A percentile compares a stretch with the other conserved stretches of the same genome.
These are phyloP conservation scores for Criorhina ranunculi DNA, from an alignment of 2,888 invertebrate genomes.

Conservation along the genomic window DNA sequence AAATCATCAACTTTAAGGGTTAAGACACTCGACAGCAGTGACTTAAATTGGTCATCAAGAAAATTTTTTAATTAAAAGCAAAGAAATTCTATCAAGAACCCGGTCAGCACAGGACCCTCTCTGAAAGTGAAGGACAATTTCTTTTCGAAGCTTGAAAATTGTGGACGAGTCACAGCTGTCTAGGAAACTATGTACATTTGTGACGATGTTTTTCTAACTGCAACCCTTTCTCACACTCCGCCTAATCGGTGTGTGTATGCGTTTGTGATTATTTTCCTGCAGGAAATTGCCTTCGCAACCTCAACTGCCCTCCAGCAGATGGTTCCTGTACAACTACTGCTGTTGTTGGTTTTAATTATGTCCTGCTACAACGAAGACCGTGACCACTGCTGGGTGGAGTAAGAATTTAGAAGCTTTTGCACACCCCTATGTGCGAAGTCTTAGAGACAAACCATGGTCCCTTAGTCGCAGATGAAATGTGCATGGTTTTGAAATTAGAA, in stretches of 20 bases:
- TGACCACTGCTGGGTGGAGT: constrained; percentile 41
- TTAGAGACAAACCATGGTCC: background rate
- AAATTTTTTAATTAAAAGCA: constrained; percentile 67
- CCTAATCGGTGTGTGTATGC: constrained; percentile 3
- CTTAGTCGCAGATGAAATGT: constrained; percentile 15
- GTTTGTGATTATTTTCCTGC: constrained; percentile 53
- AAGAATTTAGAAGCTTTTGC: constrained; percentile 50
- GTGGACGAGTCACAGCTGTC: constrained; percentile 47
- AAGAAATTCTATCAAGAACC: constrained; percentile 28
- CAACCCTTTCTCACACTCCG: constrained; percentile 20
- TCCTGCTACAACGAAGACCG: constrained; percentile 57
- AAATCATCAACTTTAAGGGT: constrained; percentile 30
- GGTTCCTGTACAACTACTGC: constrained; percentile 11
- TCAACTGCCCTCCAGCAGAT: constrained; percentile 51
- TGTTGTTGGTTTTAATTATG: constrained; percentile 65
- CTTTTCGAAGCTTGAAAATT: constrained; percentile 29
- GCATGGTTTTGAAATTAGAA: constrained; percentile 30
- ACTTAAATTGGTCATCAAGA: constrained; percentile 64
- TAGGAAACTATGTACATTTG: constrained; percentile 20
- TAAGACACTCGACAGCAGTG: constrained; percentile 30
- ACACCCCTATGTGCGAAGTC: constrained; percentile 10
- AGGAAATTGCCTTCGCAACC: constrained; percentile 67
- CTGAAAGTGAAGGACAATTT: constrained; percentile 28
- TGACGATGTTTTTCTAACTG: constrained; percentile 49
- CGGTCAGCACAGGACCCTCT: background rate